Percentiles rank a stretch among this genome's conserved stretches.
phyloP scores from a whole-genome alignment of 2,888 invertebrate genomes.

The Vandiemenella viatica region DNA sequence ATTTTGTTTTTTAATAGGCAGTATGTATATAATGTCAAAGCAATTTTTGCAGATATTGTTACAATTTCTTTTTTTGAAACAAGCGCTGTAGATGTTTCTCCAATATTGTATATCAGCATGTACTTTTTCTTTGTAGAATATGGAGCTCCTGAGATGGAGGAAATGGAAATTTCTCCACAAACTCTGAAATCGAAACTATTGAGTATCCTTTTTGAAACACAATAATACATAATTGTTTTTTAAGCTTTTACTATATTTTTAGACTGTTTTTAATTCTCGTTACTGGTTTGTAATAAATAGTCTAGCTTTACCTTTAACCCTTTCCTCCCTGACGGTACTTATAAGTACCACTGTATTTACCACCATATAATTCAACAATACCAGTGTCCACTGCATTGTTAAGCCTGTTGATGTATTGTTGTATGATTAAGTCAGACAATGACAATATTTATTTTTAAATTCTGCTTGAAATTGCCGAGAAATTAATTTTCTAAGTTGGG shows the following conservation, averaged over 20 bases:
- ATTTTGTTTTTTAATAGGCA: conserved; percentile 53
- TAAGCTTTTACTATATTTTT: neutral
- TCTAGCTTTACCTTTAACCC: too few species aligned
- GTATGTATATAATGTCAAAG: too few species aligned
- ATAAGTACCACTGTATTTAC: too few species aligned
- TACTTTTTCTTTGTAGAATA: conserved; percentile 41
- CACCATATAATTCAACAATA: too few species aligned
- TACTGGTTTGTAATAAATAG: neutral
- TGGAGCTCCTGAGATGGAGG: conserved; percentile 66
- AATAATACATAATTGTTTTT: neutral
- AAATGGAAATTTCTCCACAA: conserved; percentile 39
- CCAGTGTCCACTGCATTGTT: too few species aligned
- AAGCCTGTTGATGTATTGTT: too few species aligned
- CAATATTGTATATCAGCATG: neutral
- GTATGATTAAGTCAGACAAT: too few species aligned
- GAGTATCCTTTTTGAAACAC: conserved; percentile 24
- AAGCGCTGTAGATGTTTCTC: neutral
- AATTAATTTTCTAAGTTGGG: too few species aligned
- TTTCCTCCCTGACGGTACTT: too few species aligned
- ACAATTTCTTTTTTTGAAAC: neutral
- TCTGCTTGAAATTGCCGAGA: too few species aligned
- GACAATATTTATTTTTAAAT: too few species aligned
- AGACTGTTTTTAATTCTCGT: neutral
- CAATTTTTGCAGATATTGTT: neutral
- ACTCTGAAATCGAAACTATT: conserved; percentile 56